These are phyloP conservation scores for Laspeyria flexula DNA, from an alignment of 2,888 invertebrate genomes.

Conservation along the genomic window DNA sequence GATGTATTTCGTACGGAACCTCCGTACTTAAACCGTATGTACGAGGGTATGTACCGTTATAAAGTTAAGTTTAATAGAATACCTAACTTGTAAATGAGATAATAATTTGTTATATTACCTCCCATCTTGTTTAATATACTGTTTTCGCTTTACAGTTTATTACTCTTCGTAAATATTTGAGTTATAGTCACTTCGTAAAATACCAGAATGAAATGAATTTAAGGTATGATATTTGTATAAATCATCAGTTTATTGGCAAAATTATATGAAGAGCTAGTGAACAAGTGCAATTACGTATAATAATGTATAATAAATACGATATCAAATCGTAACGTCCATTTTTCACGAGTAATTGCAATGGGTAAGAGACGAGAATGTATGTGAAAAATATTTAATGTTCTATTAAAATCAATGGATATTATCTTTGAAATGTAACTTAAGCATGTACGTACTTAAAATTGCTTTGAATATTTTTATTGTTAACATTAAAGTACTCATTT, in stretches of 20 bases:
- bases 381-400: conserved; percentile 38
- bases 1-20: conserved; percentile 24
- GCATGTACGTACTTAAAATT: conserved; percentile 28
- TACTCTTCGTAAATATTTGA: background rate
- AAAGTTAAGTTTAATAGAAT: conserved; percentile 15
- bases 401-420: conserved; percentile 25
- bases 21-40: conserved; percentile 33
- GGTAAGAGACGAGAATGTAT: conserved; percentile 47
- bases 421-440: conserved; percentile 18
- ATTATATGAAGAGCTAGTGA: conserved; percentile 57
- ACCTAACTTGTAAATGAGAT: conserved; percentile 6
- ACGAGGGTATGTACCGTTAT: conserved; percentile 16
- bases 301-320: conserved; percentile 60
- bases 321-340: conserved; percentile 73
- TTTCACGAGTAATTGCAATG: conserved; percentile 68
- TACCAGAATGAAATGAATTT: conserved; percentile 18
- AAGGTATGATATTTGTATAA: conserved; percentile 44
- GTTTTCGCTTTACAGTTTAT: conserved; percentile 29
- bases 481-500: conserved; percentile 3
- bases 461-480: conserved; percentile 13
- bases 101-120: conserved; percentile 8
- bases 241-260: conserved; percentile 55
- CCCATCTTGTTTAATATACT: conserved; percentile 4
- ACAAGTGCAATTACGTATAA: conserved; percentile 81
- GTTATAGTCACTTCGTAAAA: conserved; percentile 17